Conservation (phyloP, 1,140 invertebrate genomes). For the Adoxophyes honmai region DNA sequence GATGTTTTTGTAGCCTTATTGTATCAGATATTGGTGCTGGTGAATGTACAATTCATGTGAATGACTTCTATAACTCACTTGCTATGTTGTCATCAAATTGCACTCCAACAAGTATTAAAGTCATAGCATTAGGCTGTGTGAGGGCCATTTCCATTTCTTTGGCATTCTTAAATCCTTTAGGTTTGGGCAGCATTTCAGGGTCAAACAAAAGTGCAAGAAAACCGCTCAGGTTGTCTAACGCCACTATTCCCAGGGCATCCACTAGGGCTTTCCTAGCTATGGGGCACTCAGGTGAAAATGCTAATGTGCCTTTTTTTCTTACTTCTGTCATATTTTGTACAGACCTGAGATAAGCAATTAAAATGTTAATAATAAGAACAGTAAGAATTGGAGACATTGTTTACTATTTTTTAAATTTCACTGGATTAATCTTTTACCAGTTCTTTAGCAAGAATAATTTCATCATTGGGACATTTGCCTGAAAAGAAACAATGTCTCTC, state of each 20-base stretch:
- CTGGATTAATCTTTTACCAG: too few species aligned
- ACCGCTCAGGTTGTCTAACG: conserved; percentile 59
- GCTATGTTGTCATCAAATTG: conserved; percentile 74
- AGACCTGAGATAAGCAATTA: background rate
- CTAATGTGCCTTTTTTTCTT: conserved; percentile 57
- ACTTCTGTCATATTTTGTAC: conserved; percentile 30
- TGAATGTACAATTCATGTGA: too few species aligned
- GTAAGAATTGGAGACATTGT: too few species aligned
- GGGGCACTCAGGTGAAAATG: conserved; percentile 64
- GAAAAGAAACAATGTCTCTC: too few species aligned
- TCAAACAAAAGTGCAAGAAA: conserved; percentile 59
- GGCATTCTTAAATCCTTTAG: conserved; percentile 60
- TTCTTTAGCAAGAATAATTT: too few species aligned
- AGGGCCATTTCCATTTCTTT: conserved; percentile 57
- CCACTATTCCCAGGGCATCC: conserved; percentile 63
- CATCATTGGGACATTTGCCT: too few species aligned
- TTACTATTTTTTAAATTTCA: too few species aligned
- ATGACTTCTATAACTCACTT: conserved; percentile 43
- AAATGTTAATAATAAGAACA: background rate
- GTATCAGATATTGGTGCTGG: too few species aligned
- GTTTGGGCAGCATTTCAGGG: conserved; percentile 52
- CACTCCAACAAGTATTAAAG: conserved; percentile 71
- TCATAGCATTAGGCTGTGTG: conserved; percentile 63
- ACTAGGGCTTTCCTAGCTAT: conserved; percentile 57
- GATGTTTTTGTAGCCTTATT: too few species aligned